Conservation (phyloP, 1,140 invertebrate species). For the Drosophila nigromelanica region DNA sequence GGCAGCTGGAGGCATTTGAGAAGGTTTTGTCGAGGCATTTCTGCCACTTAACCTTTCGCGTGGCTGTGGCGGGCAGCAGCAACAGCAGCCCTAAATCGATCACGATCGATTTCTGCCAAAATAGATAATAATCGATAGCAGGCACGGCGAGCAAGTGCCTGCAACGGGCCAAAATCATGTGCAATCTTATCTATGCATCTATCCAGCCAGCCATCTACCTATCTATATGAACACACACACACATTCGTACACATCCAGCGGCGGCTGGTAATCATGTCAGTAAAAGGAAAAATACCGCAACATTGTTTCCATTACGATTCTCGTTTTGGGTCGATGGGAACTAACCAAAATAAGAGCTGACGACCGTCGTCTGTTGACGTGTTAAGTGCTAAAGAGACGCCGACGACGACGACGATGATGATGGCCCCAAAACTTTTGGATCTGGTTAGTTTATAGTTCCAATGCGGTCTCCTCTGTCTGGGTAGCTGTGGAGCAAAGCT, state of each 20-base stretch:
- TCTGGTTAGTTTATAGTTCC: not conserved
- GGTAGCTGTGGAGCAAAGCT: conserved; percentile 17
- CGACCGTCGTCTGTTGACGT: conserved; percentile 67
- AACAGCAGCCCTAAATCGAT: conserved; percentile 56
- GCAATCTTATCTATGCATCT: conserved; percentile 39
- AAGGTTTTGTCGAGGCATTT: conserved; percentile 27
- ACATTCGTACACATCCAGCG: conserved; percentile 7
- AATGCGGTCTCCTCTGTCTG: conserved; percentile 1
- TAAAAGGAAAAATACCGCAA: conserved; percentile 55
- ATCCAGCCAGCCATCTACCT: conserved; percentile 5
- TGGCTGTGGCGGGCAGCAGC: conserved; percentile 19
- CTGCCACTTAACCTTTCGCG: conserved; percentile 49
- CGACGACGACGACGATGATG: not conserved
- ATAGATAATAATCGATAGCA: conserved; percentile 64
- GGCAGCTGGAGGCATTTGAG: conserved; percentile 11
- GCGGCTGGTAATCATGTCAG: conserved; percentile 64
- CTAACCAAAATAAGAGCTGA: conserved; percentile 16
- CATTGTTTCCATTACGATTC: conserved; percentile 43
- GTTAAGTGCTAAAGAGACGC: conserved; percentile 66
- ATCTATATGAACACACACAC: conserved; percentile 27
- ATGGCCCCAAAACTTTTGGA: not conserved
- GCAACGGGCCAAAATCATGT: conserved; percentile 31
- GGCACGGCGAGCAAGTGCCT: conserved; percentile 28
- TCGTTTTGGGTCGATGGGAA: conserved; percentile 58
- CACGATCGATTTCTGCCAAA: conserved; percentile 71